Evolutionary conservation across 2,797 vertebrate species (phyloP).

Genomic region (Poecilia wingei): DNA sequence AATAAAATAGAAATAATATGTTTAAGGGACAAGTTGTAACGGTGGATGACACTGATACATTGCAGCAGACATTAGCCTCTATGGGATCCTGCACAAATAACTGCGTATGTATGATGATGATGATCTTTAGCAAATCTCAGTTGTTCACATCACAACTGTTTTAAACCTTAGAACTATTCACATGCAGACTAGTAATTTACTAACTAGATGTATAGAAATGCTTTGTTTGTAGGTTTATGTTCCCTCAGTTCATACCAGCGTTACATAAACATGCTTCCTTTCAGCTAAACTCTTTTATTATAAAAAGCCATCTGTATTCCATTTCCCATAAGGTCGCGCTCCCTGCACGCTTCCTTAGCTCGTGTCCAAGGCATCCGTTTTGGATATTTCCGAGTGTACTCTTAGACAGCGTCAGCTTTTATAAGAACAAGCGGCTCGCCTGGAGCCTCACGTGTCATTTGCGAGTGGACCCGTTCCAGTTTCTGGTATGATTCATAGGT

Average conservation of each 20-base stretch:
- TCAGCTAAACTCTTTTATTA: slow-evolving; percentile 8
- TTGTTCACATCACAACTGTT: too few relatives aligned
- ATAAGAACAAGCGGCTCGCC: slow-evolving; percentile 68
- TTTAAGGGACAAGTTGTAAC: too few relatives aligned
- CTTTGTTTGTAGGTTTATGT: slow-evolving; percentile 27
- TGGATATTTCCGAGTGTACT: slow-evolving; percentile 44
- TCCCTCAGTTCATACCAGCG: slow-evolving; percentile 49
- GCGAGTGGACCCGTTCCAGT: slow-evolving; percentile 63
- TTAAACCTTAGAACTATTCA: too few relatives aligned
- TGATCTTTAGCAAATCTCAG: too few relatives aligned
- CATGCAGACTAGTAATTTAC: too few relatives aligned
- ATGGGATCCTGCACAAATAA: neutral
- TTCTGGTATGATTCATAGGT: slow-evolving; percentile 77
- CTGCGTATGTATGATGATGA: too few relatives aligned
- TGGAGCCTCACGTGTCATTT: slow-evolving; percentile 69
- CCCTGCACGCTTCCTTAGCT: slow-evolving; percentile 19
- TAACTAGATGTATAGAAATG: too few relatives aligned
- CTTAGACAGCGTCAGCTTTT: slow-evolving; percentile 68
- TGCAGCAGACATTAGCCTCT: neutral
- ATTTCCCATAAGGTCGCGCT: slow-evolving; percentile 15
- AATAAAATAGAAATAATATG: too few relatives aligned
- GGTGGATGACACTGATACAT: neutral
- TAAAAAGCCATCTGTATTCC: slow-evolving; percentile 4
- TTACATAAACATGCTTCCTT: slow-evolving; percentile 54
- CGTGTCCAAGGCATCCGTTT: slow-evolving; percentile 44